These are phyloP conservation scores for Gambusia yucatana DNA, from an alignment of 2,797 vertebrate species.

Conservation along the genomic window DNA sequence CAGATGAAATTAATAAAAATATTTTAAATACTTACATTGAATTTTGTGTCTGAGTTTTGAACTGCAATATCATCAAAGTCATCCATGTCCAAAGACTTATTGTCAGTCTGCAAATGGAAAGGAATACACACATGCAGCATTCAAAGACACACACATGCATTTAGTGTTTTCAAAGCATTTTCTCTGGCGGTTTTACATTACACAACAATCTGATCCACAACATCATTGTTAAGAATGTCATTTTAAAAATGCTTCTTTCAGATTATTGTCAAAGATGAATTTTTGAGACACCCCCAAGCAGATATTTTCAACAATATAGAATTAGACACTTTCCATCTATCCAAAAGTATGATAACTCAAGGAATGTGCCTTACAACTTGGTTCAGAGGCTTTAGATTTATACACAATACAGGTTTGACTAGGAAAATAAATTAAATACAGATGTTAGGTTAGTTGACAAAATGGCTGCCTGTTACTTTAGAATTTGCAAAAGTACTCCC, in stretches of 20 bases:
- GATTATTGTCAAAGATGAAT: background rate
- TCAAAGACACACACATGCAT: conserved; percentile 56
- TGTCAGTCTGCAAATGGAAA: conserved; percentile 77
- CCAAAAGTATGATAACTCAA: background rate
- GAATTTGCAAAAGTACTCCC: background rate
- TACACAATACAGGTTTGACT: background rate
- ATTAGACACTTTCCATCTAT: background rate
- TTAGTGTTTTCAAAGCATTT: conserved; percentile 16
- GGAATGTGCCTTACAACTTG: background rate
- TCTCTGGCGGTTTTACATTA: background rate
- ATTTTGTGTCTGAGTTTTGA: conserved; percentile 66
- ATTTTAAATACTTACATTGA: conserved; percentile 75
- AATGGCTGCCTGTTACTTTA: background rate
- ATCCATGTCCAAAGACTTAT: conserved; percentile 75
- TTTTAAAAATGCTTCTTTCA: background rate
- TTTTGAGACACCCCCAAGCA: background rate
- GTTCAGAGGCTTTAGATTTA: background rate
- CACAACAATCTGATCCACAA: background rate
- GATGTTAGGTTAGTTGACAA: background rate
- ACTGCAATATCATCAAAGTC: conserved; percentile 67
- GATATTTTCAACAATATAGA: background rate
- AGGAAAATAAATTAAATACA: background rate
- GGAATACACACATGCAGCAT: conserved; percentile 70
- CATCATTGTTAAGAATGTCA: background rate
- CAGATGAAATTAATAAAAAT: background rate